Evolutionary conservation across 1,140 invertebrate genomes (phyloP).

Genomic region (Trypoxylus dichotomus): DNA sequence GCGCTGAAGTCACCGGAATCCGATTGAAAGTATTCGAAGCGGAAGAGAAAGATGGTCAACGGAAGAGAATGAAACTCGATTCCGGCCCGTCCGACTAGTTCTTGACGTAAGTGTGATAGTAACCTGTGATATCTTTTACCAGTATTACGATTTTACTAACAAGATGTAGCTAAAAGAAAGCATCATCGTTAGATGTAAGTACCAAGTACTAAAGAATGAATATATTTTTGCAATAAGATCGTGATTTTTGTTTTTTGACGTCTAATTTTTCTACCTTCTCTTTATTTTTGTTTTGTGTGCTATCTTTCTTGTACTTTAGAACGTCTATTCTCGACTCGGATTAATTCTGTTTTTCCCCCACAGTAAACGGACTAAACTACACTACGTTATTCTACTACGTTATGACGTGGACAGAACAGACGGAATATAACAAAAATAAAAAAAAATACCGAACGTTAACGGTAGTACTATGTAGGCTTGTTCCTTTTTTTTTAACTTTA

Average conservation of each 20-base stretch:
- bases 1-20: conserved; percentile 79
- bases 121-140: background rate
- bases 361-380: conserved; percentile 21
- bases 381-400: background rate
- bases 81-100: conserved; percentile 36
- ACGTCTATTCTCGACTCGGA: background rate
- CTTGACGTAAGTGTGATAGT: conserved; percentile 12
- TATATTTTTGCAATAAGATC: no score
- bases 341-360: conserved; percentile 15
- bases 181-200: conserved; percentile 6
- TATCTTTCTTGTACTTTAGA: background rate
- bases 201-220: background rate
- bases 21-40: conserved; percentile 87
- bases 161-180: background rate
- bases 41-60: conserved; percentile 69
- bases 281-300: background rate
- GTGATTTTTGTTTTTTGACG: no score
- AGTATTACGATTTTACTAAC: conserved; percentile 6
- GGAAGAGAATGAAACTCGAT: conserved; percentile 60
- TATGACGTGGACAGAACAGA: conserved; percentile 11
- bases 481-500: background rate
- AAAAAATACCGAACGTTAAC: background rate
- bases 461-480: background rate
- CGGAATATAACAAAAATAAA: background rate
- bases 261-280: background rate